Evolutionary conservation across 2,888 invertebrate genomes (phyloP).

Genomic region (Homarus gammarus): DNA sequence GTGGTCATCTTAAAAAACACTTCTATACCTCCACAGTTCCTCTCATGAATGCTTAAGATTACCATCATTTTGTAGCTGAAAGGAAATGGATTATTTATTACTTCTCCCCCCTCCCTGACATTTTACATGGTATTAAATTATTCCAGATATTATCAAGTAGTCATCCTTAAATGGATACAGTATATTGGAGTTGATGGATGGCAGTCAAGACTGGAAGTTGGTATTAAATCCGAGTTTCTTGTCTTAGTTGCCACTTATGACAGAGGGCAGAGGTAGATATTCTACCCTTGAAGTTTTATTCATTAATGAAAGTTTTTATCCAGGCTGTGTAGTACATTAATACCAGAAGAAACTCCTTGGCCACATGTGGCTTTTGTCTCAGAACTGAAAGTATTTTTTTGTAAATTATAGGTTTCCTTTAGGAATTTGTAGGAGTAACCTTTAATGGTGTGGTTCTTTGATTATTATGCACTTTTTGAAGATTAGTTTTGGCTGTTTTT

Average conservation of each 20-base stretch:
- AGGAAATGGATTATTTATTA: background rate
- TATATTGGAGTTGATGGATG: background rate
- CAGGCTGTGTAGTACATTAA: slow-evolving; percentile 39
- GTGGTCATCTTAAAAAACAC: slow-evolving; percentile 4
- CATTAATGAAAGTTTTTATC: slow-evolving; percentile 30
- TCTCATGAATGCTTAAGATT: slow-evolving; percentile 40
- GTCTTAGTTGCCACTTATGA: background rate
- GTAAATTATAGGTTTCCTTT: slow-evolving; percentile 31
- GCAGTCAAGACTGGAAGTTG: slow-evolving; percentile 9
- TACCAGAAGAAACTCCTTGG: slow-evolving; percentile 23
- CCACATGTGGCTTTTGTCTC: slow-evolving; percentile 33
- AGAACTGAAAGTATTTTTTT: slow-evolving; percentile 23
- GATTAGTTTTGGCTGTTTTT: slow-evolving; percentile 46
- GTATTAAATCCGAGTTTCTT: background rate
- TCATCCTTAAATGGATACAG: background rate
- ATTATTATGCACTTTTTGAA: slow-evolving; percentile 43
- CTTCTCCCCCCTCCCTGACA: no score
- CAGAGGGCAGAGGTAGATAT: slow-evolving; percentile 2
- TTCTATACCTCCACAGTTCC: slow-evolving; percentile 42
- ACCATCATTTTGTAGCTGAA: slow-evolving; percentile 12
- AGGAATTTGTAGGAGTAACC: slow-evolving; percentile 47
- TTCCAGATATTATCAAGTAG: slow-evolving; percentile 11
- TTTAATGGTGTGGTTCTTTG: slow-evolving; percentile 49
- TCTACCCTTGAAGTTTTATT: slow-evolving; percentile 15
- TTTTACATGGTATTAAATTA: slow-evolving; percentile 3